Conservation (phyloP, 1,140 invertebrate genomes). For the Drosophila rufa region DNA sequence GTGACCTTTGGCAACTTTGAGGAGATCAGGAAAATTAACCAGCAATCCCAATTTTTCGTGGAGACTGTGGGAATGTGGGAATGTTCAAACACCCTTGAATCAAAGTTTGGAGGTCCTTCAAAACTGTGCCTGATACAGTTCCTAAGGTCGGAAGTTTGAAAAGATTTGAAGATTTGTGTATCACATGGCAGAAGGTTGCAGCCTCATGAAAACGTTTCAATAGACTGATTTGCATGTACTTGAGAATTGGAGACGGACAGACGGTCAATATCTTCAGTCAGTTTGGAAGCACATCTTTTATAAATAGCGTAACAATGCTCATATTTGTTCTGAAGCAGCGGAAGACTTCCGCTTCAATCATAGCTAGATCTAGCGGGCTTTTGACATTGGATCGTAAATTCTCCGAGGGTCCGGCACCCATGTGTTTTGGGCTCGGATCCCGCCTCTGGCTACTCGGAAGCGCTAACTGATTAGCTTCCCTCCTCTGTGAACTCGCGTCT, state of each 20-base stretch:
- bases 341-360: background rate
- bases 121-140: background rate
- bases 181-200: background rate
- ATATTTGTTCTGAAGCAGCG: background rate
- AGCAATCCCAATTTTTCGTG: background rate
- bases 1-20: background rate
- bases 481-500: no score
- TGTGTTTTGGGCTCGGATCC: no score
- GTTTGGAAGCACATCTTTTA: no score
- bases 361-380: no score
- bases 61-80: background rate
- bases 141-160: background rate
- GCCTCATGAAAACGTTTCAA: no score
- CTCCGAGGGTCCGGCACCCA: no score
- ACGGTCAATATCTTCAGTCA: no score
- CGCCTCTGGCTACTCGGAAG: no score
- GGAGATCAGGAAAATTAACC: background rate
- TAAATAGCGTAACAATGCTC: background rate
- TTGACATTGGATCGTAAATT: no score
- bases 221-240: no score
- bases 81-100: background rate
- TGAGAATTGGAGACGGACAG: no score
- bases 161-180: background rate
- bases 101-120: background rate
- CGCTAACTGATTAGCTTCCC: no score